These are phyloP conservation scores for Philopedon plagiatum DNA, from an alignment of 2,888 invertebrate species.

Conservation along the genomic window DNA sequence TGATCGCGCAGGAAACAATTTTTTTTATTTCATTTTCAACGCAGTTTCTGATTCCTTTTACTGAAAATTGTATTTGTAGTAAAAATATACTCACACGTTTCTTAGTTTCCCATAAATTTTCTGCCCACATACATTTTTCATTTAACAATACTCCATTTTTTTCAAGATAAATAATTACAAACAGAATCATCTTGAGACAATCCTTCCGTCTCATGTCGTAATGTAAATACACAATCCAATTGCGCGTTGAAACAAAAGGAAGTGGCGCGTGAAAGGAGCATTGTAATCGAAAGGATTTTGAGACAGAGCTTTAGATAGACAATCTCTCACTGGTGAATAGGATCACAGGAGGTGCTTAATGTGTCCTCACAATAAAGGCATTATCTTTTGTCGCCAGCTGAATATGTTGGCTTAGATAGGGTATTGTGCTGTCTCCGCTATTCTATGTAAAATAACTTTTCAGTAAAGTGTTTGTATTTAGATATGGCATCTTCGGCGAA, in stretches of 20 bases:
- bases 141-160: too few relatives aligned
- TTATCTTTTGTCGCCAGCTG: conserved; percentile 70
- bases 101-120: too few relatives aligned
- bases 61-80: too few relatives aligned
- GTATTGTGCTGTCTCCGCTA: conserved; percentile 56
- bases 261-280: conserved; percentile 67
- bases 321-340: conserved; percentile 66
- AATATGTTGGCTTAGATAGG: conserved; percentile 66
- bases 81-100: too few relatives aligned
- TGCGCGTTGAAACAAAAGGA: conserved; percentile 65
- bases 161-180: background rate
- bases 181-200: background rate
- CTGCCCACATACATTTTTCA: too few relatives aligned
- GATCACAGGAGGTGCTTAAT: conserved; percentile 69
- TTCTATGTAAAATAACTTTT: conserved; percentile 47
- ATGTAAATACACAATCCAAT: conserved; percentile 64
- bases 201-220: conserved; percentile 51
- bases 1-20: too few relatives aligned
- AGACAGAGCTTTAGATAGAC: conserved; percentile 62
- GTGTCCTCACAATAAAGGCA: conserved; percentile 68
- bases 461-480: conserved; percentile 30
- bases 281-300: conserved; percentile 63
- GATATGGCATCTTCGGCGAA: conserved; percentile 18
- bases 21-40: too few relatives aligned
- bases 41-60: too few relatives aligned